Evolutionary conservation across 2,113 vertebrate genomes (phyloP), one percentile per base, ranked within the genome.

Genomic region (Elachura formosa): DNA sequence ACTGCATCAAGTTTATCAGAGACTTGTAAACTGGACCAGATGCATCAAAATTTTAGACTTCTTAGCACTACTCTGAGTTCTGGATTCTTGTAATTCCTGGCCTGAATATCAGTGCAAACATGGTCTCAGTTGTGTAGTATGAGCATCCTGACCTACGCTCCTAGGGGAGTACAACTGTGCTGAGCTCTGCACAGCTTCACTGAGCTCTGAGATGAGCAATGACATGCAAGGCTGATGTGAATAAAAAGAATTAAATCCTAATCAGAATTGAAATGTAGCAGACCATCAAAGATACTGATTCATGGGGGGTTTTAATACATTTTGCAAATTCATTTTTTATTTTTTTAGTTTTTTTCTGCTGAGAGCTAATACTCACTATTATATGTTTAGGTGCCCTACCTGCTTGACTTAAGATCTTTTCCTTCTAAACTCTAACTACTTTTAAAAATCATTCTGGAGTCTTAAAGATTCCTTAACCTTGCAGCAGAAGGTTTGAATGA

Each of bases 41-140:
- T 66, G 8, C 28, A 54, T 78, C 1, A 61, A 43, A 28, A 21
- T 89, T 71, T 54, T 48, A 68, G 36, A 51, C 22, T 80, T 63
- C 18, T 46, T 61, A 62, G 17, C 16, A 36, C 4, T 31, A 0
- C 24, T 18, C 26, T 43, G 12, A 62, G 22, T 69, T 87, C 11
- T 48, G 55, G 15, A 56, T 62, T 46, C 18, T 25, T 17, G 34
- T 21, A 16, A 2, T 41, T 91, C 8, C 41, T 52, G 12, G 9
- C 31, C 14, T 29, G 13, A 45, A 24, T 28, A 25, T 34, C 0
- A 0, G 5, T 2, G 3, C 41, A 25, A 25, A 49, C 5, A n/a
- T 36, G 2, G 29, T 59, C 14, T 64, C n/a, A 10, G 18, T 7
- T 82, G 6, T 41, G 38, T 2, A 3, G 15, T 20, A 15, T 28